Evolutionary conservation across 2,797 vertebrate species (phyloP), one percentile per base, ranked within the genome.

Genomic region (Urophycis tenuis): DNA sequence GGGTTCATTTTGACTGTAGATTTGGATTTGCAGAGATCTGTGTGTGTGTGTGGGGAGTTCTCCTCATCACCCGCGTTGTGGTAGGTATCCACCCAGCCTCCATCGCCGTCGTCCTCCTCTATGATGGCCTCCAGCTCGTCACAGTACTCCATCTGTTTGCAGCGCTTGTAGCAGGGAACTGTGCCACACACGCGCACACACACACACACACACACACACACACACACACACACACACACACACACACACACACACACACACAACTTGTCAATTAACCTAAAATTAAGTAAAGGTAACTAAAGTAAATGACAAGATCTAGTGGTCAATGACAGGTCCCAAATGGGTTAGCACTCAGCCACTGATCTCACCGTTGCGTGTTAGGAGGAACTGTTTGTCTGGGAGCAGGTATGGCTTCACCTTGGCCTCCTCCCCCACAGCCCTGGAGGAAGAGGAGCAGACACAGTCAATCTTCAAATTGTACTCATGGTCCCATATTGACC

Each of bases 101-200:
- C 98, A 73, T 99, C 97, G 73, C 98, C 98, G 84, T 99, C 97
- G 75, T 99, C 98, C 89, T 99, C 98, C 92, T 99, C 98, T 90
- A 99, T 99, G 87, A 99, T 99, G 80, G 96, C 97, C 83, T 99
- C 98, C 89, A 96, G 92, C 88, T 99, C 98, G 45, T 99, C 97
- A 0, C 95, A 99, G 85, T 99, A 99, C 79, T 99, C 98, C 98
- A 99, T 99, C 89, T 99, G 97, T 93, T 99, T 99, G 89, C 97
- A 99, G 14, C 98, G 94, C 87, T 99, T 99, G 85, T 99, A 97
- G 85, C 98, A 99, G 0, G 98, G 98, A 74, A 99, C 97, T 99
- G 77, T 0, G 29, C 8, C 33, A 34, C 33, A 39, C 36, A 39
- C 8, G 12, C 25, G 17, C 35, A 0, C 60, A 19, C 11, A 72